A percentile compares a stretch with the other conserved stretches of the same genome.
These are phyloP conservation scores for Polydrusus tereticollis DNA, from an alignment of 2,888 invertebrate species.

Conservation along the genomic window DNA sequence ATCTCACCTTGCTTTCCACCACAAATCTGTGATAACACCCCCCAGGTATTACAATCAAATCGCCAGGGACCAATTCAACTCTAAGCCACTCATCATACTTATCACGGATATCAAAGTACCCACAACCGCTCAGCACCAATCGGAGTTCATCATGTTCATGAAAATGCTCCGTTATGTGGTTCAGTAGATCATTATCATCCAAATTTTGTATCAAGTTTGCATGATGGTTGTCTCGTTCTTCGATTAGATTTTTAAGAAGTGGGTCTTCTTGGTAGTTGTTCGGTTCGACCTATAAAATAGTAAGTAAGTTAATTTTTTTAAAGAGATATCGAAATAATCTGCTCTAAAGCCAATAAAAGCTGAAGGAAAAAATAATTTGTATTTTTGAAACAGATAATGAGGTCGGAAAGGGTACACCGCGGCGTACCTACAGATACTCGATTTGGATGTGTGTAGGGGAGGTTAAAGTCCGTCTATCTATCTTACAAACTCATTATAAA, in stretches of 20 bases:
- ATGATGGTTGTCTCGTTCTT: slow-evolving; percentile 81
- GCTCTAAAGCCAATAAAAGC: too few species aligned
- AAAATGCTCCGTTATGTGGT: slow-evolving; percentile 90
- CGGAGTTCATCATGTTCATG: slow-evolving; percentile 96
- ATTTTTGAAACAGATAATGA: too few species aligned
- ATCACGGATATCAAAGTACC: slow-evolving; percentile 94
- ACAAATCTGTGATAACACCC: slow-evolving; percentile 97
- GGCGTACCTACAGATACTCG: too few species aligned
- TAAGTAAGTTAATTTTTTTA: too few species aligned
- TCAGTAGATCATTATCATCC: slow-evolving; percentile 85
- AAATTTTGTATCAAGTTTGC: slow-evolving; percentile 84
- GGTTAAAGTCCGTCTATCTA: too few species aligned
- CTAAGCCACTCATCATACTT: slow-evolving; percentile 88
- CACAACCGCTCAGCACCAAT: slow-evolving; percentile 85
- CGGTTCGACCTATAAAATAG: slow-evolving; percentile 66
- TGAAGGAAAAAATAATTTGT: too few species aligned
- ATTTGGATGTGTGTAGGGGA: too few species aligned
- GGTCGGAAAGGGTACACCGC: too few species aligned
- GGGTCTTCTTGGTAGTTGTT: slow-evolving; percentile 74
- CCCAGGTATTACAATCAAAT: slow-evolving; percentile 90
- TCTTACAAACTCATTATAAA: too few species aligned
- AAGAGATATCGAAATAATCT: too few species aligned
- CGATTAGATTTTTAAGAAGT: slow-evolving; percentile 75
- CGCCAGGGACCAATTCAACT: slow-evolving; percentile 83
- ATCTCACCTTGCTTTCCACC: slow-evolving; percentile 78